Evolutionary conservation across 2,113 vertebrate genomes (phyloP), one percentile per base, ranked within the genome.

Genomic region (Hyperopisus bebe): DNA sequence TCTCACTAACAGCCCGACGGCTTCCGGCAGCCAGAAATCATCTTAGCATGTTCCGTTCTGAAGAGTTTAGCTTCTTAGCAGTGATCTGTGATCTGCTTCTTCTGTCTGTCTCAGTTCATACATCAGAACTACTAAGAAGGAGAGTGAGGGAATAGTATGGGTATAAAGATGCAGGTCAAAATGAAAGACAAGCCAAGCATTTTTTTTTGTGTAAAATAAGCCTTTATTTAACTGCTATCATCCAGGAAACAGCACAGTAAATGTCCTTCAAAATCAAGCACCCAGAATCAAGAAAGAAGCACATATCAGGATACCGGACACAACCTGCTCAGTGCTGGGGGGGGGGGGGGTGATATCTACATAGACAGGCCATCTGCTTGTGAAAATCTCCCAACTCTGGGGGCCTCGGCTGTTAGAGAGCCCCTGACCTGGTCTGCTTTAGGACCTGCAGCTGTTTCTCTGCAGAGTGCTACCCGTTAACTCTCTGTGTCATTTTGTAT

Each of bases 171-270:
- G 21, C n/a, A 21, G 39, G 21, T 84, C 2, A 44, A 84, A 84
- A 84, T n/a, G 17, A 84, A 84, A 46, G 39, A 86, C 85, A 86
- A 53, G 51, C 3, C 24, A 5, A 85, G 82, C 24, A 27, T 47
- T 53, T 50, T 86, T 47, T 50, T 86, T 35, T 53, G 47, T 50
- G n/a, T 86, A 50, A 86, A 88, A 86, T 53, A 86, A 87, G 86
- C 86, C 50, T 55, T 84, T 84, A 84, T 84, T 84, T 42, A 35
- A 58, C 17, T 58, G 31, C 19, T 58, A 46, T 88, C 62, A 74
- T 47, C 46, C 88, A 88, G 24, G 46, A 74, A 88, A 88, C n/a
- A 46, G 46, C 58, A 88, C 24, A 88, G 58, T 46, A 44, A 88
- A 88, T 74, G n/a, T 58, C 44, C n/a, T 46, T 44, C 21, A 44